These are phyloP conservation scores for Sarcoramphus papa DNA, from an alignment of 2,797 vertebrate species.

Conservation along the genomic window DNA sequence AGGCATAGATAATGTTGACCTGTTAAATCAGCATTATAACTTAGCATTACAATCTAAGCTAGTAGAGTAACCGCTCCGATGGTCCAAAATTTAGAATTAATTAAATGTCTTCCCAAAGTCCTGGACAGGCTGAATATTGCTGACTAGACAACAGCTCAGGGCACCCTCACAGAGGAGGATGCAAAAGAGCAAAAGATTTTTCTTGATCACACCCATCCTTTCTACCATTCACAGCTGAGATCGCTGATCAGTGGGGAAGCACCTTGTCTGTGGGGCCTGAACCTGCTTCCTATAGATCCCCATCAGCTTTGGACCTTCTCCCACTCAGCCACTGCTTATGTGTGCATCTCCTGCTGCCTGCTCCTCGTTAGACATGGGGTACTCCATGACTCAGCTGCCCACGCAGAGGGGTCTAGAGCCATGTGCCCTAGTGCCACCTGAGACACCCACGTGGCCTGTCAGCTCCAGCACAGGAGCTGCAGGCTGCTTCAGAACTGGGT, in stretches of 20 bases:
- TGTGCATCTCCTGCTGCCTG: background rate
- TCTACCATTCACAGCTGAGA: background rate
- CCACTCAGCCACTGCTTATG: background rate
- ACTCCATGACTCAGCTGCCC: background rate
- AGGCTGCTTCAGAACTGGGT: background rate
- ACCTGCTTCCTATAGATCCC: background rate
- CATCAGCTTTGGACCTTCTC: background rate
- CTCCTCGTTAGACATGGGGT: accelerated
- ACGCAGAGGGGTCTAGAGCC: background rate
- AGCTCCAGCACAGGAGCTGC: background rate
- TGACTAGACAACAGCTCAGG: background rate
- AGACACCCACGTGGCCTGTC: background rate
- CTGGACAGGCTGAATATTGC: background rate
- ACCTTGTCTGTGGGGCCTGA: background rate
- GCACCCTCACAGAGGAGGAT: background rate
- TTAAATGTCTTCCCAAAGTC: background rate
- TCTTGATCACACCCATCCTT: background rate
- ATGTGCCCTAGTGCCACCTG: too few species aligned
- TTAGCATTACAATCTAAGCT: background rate
- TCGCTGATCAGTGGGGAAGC: background rate
- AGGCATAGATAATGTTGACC: background rate
- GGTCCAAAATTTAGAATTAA: background rate
- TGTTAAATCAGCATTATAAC: background rate
- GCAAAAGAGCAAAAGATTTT: background rate
- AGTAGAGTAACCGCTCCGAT: background rate